phyloP scores from a whole-genome alignment of 2,113 vertebrate genomes.

The Stigmatopora argus region DNA sequence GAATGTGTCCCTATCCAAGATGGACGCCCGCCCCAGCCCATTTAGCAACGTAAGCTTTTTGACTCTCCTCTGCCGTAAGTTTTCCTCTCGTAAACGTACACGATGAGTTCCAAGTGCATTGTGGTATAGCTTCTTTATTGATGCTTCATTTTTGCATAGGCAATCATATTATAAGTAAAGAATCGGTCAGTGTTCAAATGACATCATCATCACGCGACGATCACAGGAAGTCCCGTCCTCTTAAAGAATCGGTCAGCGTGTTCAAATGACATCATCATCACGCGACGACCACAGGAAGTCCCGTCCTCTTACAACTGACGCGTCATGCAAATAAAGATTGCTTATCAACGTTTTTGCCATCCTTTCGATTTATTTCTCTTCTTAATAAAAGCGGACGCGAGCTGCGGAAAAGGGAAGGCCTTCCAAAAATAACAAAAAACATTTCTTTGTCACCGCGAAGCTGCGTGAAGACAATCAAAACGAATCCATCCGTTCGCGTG shows the following conservation, averaged over 20 bases:
- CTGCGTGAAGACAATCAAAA: no score
- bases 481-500: no score
- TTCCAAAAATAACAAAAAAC: no score
- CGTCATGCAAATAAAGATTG: slow-evolving; percentile 31
- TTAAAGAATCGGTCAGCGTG: slow-evolving; percentile 79
- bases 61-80: not conserved
- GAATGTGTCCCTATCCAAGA: no score
- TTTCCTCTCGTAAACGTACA: no score
- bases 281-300: slow-evolving; percentile 50
- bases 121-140: slow-evolving; percentile 90
- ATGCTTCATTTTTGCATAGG: slow-evolving; percentile 86
- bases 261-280: slow-evolving; percentile 62
- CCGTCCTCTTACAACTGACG: slow-evolving; percentile 10
- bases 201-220: slow-evolving; percentile 44
- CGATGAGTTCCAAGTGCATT: slow-evolving; percentile 39
- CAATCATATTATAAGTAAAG: slow-evolving; percentile 81
- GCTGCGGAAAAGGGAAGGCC: no score
- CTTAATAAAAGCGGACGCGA: slow-evolving; percentile 11
- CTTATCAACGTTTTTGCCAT: slow-evolving; percentile 17
- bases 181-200: slow-evolving; percentile 76
- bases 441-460: no score
- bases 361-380: not conserved
- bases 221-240: no score
- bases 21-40: no score
- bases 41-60: not conserved